Base-by-base conservation (phyloP, 2,888 invertebrate species). In the Ochropleura plecta region DNA sequence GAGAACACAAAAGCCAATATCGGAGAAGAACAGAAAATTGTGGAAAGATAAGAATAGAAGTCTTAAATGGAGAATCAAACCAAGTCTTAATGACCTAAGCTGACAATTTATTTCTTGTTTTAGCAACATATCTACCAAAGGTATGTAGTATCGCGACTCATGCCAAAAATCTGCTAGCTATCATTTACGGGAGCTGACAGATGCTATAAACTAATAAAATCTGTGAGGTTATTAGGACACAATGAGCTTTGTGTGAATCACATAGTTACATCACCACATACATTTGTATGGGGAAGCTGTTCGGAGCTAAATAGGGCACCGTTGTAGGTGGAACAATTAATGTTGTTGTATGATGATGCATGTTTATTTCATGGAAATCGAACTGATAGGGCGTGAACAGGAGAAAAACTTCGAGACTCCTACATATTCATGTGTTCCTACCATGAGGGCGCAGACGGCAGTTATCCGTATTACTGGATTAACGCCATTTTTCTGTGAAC, bases 181-280 rank as follows among this genome's bases (percentile, higher is more conserved):
- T 79, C 46, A 51, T 57, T 59, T 40, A 78, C 49, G n/a, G 20
- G 59, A 64, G n/a, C 68, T 62, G 48, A 66, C 69, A 76, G 48
- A 67, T 72, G 49, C 30, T 62, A 20, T 40, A 60, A 51, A 70
- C 70, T 57, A 66, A 83, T 74, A 79, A 79, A 78, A 68, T 80
- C 51, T n/a, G 55, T 68, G 40, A 70, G 66, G 72, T 76, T 59
- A 62, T 70, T 48, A 60, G 53, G 53, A 72, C 76, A 68, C 68
- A 76, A 72, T 84, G 60, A 80, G 76, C 46, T 76, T 62, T 53
- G 62, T 48, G 57, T 82, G 69, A 83, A 59, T 83, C 76, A 80
- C 42, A 51, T 46, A 0, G 30, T 80, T 70, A 73, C 76, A 53
- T 84, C 76, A 84, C 66, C 18, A n/a, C 20, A 16, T 59, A 62